Percentiles rank a stretch among this genome's conserved stretches.
These are phyloP conservation scores for Drosophila burlai DNA, from an alignment of 1,140 invertebrate genomes.

Conservation along the genomic window DNA sequence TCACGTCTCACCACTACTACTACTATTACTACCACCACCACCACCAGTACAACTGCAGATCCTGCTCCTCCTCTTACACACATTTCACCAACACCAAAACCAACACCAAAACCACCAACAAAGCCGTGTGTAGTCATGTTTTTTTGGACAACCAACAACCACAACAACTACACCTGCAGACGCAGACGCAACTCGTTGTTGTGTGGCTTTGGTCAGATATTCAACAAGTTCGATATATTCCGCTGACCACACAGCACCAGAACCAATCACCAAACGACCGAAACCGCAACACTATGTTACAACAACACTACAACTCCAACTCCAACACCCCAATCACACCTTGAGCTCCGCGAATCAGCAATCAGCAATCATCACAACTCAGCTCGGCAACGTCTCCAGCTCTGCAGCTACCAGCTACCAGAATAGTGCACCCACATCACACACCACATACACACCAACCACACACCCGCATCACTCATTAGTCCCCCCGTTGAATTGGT, in stretches of 20 bases:
- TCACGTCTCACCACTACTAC: conserved; percentile 76
- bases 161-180: conserved; percentile 24
- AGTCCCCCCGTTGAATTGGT: conserved; percentile 1
- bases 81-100: conserved; percentile 70
- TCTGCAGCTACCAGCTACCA: conserved; percentile 33
- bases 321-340: conserved; percentile 29
- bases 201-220: conserved; percentile 54
- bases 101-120: conserved; percentile 40
- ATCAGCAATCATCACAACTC: conserved; percentile 35
- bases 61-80: conserved; percentile 81
- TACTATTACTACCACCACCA: conserved; percentile 65
- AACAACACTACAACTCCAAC: conserved; percentile 23
- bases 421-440: conserved; percentile 27
- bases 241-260: conserved; percentile 57
- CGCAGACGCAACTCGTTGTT: conserved; percentile 50
- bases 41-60: conserved; percentile 78
- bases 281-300: conserved; percentile 35
- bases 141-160: conserved; percentile 15
- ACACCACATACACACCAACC: not conserved
- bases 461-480: conserved; percentile 19
- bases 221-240: conserved; percentile 76
- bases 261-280: conserved; percentile 37
- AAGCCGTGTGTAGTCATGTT: conserved; percentile 10
- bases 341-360: conserved; percentile 39
- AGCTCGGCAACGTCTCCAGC: conserved; percentile 45